Base-by-base conservation (phyloP, 1,140 invertebrate genomes). In the Panulirus ornatus region DNA sequence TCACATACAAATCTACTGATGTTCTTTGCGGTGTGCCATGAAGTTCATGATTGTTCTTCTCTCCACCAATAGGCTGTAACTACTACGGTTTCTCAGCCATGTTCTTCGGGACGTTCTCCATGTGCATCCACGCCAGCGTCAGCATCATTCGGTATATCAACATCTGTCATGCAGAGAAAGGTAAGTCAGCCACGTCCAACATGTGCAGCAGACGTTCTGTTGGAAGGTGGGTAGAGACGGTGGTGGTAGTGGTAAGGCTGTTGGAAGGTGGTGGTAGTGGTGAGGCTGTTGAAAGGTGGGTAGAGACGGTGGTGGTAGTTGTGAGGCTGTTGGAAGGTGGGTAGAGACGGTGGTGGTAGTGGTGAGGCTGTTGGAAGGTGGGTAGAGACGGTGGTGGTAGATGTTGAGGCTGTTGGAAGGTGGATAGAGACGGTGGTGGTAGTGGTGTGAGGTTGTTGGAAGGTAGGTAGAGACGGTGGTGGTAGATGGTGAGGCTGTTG, bases 21-120 rank as follows among this genome's bases (percentile, higher is more conserved):
- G n/a, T n/a, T n/a, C n/a, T n/a, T n/a, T n/a, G n/a, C n/a, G n/a
- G n/a, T n/a, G n/a, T n/a, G n/a, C n/a, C n/a, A n/a, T n/a, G n/a
- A n/a, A 6, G 44, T 47, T 47, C 44, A 47, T 47, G 5, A 47
- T 6, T 47, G 44, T 47, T 47, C 44, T 14, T 82, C 22, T 54
- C 14, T 34, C 27, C 51, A 8, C 34, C 51, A 38, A 19, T 58
- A 89, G 87, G 87, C 1, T 89, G 87, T 42, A 89, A 89, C 40
- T 89, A 89, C 79, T 89, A 89, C 66, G 87, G 87, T 0, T 89
- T 89, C 78, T 82, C 58, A 11, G 87, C 87, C n/a, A 89, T 89
- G 87, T 89, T 83, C 76, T 88, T 88, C 76, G 86, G 87, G 27
- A 89, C 87, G 11, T 89, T 89, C 44, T 89, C 87, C n/a, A 89